Evolutionary conservation across 2,888 invertebrate species (phyloP), one percentile per base, ranked within the genome.

Genomic region (Nemotelus nigrinus): DNA sequence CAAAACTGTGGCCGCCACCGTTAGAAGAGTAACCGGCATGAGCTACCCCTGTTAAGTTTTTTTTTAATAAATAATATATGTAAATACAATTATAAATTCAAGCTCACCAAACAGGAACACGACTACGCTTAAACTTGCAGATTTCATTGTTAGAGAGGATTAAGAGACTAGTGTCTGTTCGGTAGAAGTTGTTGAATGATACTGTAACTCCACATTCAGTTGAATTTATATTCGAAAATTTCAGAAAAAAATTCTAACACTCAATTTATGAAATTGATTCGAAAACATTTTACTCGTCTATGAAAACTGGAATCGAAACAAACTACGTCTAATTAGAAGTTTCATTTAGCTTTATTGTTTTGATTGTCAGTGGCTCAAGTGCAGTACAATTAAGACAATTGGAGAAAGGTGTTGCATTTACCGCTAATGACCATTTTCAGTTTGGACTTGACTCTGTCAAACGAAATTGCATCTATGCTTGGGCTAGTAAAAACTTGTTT

Each of bases 91-190:
- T 53, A 53, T 53, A 53, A 25, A 60, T 39, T 7, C 3, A 70
- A 55, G 25, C 48, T 74, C 63, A 74, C 74, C 74, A n/a, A 60
- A 74, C 63, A 74, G 47, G 60, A 74, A 39, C 47, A 74, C 74
- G 48, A 60, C 74, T 63, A 60, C 8, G 47, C 74, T 74, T 53
- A 74, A 8, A 5, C 48, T 74, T 45, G 74, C 7, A 50, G 63
- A 74, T 74, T 74, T 74, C 74, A 74, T 74, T 74, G 60, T 74
- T 74, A 63, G 3, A n/a, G 43, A 8, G 50, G 48, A 25, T n/a
- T 45, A 4, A 4, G n/a, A 45, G 71, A 71, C 71, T 71, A 71
- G 58, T 58, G 58, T 41, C 63, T 74, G 63, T 48, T 8, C 5
- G 63, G 10, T 41, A 48, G 74, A 60, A 60, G 6, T 53, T 47